phyloP scores from a whole-genome alignment of 2,888 invertebrate species.

The Aspidiotus rigidus region DNA sequence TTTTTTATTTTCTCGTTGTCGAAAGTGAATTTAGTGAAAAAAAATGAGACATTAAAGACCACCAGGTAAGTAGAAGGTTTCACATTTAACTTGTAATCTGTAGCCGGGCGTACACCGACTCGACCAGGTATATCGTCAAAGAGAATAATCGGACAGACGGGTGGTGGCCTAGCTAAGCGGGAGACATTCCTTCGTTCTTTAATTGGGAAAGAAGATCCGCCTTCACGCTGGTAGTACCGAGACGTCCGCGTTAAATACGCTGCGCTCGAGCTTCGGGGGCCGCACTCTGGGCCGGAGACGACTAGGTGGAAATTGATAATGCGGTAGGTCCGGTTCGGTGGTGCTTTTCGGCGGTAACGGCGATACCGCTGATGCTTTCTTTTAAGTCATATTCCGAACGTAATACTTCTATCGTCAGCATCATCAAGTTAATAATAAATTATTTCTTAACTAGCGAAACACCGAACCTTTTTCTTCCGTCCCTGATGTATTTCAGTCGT shows the following conservation, averaged over 20 bases:
- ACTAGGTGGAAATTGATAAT: constrained; percentile 20
- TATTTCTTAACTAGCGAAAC: constrained; percentile 16
- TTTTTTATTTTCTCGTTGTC: constrained; percentile 28
- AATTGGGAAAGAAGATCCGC: constrained; percentile 20
- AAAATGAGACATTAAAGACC: constrained; percentile 14
- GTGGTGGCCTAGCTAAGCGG: constrained; percentile 13
- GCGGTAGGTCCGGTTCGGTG: constrained; percentile 23
- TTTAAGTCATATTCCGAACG: background rate
- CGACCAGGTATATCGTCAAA: constrained; percentile 8
- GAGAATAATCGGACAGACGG: background rate
- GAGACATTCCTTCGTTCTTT: constrained; percentile 21
- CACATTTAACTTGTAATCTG: background rate
- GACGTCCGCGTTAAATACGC: background rate
- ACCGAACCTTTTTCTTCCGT: background rate
- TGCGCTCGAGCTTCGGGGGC: background rate
- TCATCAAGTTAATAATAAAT: constrained; percentile 19
- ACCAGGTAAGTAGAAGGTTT: constrained; percentile 19
- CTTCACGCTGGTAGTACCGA: background rate
- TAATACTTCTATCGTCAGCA: constrained; percentile 4
- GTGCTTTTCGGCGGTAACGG: constrained; percentile 15
- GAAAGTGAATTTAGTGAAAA: constrained; percentile 14
- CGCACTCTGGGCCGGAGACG: background rate
- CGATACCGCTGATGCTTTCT: background rate
- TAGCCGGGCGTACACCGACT: background rate
- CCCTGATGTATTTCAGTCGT: background rate